A percentile compares a stretch with the other conserved stretches of the same genome.
Conservation (phyloP, 2,113 vertebrate genomes). For the Rhinolophus ferrumequinum region DNA sequence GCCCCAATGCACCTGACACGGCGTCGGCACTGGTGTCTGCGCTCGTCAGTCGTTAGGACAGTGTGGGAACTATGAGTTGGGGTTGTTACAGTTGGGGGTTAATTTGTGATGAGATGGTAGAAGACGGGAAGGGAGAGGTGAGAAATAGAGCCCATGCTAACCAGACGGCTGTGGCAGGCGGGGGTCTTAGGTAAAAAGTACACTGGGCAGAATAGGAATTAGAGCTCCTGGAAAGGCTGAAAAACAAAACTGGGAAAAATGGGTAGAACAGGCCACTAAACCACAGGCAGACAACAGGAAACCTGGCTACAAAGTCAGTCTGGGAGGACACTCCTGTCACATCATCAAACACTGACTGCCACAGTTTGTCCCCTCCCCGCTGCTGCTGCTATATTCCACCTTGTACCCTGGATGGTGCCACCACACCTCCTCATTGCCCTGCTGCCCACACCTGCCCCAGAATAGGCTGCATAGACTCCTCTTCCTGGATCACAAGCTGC, state of each 20-base stretch:
- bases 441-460: background rate
- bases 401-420: too few relatives aligned
- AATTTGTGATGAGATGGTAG: background rate
- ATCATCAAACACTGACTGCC: background rate
- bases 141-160: background rate
- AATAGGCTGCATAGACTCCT: background rate
- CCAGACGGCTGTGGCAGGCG: background rate
- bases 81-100: background rate
- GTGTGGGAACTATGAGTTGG: too few relatives aligned
- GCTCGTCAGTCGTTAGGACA: background rate
- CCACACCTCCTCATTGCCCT: background rate
- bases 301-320: background rate
- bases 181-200: background rate
- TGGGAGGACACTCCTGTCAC: background rate
- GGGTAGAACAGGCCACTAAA: background rate
- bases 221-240: background rate
- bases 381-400: background rate
- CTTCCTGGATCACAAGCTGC: background rate
- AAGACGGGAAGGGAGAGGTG: background rate
- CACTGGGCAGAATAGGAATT: background rate
- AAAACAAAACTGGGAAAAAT: background rate
- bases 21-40: background rate
- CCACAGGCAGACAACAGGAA: background rate
- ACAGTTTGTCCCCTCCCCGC: background rate
- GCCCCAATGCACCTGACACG: background rate